These are phyloP conservation scores for Chiloscyllium punctatum DNA, from an alignment of 2,797 vertebrate species.

Conservation along the genomic window DNA sequence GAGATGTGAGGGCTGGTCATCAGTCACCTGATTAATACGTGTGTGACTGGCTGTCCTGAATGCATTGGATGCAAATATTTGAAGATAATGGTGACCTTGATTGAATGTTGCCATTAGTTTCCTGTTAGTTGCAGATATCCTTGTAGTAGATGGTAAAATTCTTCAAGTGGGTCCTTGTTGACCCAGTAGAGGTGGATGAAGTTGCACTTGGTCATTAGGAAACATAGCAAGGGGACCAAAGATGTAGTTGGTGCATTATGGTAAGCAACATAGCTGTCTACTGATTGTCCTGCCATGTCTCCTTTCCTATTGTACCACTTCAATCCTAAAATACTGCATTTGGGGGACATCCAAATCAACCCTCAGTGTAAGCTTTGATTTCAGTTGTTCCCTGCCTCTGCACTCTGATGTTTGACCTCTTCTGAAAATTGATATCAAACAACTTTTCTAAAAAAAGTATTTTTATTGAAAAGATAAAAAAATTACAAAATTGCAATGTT, in stretches of 20 bases:
- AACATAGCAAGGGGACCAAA: not conserved
- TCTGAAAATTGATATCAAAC: not conserved
- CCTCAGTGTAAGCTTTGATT: not conserved
- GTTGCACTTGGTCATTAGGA: not conserved
- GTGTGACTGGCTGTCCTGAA: not conserved
- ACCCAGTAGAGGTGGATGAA: not conserved
- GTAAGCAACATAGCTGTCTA: not conserved
- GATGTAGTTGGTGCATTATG: not conserved
- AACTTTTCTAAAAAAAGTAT: no score
- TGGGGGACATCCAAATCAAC: not conserved
- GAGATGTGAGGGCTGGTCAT: not conserved
- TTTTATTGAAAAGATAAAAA: no score
- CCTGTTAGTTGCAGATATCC: not conserved
- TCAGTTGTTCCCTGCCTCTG: not conserved
- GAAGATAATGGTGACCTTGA: not conserved
- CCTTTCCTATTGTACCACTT: not conserved
- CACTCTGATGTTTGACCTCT: not conserved
- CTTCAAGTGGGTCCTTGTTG: not conserved
- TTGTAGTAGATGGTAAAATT: not conserved
- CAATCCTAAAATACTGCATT: not conserved
- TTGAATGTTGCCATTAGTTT: not conserved
- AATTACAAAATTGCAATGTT: no score
- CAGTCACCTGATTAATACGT: not conserved
- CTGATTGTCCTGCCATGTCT: not conserved
- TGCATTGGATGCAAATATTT: not conserved